Percentiles rank a stretch among this genome's conserved stretches.
phyloP scores from a whole-genome alignment of 1,140 invertebrate genomes.

The Hyles euphorbiae region DNA sequence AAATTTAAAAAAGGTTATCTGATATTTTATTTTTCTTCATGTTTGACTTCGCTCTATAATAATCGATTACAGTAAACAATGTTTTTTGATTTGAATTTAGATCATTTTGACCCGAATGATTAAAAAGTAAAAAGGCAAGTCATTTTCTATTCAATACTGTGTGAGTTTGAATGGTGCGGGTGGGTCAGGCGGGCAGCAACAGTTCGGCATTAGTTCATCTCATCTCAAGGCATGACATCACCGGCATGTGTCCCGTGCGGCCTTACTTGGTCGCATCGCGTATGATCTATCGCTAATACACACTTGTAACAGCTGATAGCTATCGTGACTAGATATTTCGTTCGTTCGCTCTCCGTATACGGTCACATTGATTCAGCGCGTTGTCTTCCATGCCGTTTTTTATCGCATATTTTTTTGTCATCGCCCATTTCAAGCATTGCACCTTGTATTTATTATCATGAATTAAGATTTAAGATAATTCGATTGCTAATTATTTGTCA shows the following conservation, averaged over 20 bases:
- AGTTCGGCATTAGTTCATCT: conserved; percentile 1
- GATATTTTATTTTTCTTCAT: no score
- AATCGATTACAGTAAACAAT: no score
- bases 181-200: background rate
- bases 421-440: conserved; percentile 12
- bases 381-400: background rate
- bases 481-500: conserved; percentile 1
- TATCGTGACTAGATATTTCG: conserved; percentile 41
- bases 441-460: conserved; percentile 6
- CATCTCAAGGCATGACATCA: conserved; percentile 47
- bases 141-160: no score
- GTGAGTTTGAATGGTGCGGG: background rate
- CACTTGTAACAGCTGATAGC: conserved; percentile 50
- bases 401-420: conserved; percentile 15
- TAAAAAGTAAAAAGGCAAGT: no score
- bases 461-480: conserved; percentile 10
- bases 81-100: background rate
- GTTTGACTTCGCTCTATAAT: no score
- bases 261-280: conserved; percentile 56
- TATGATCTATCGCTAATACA: conserved; percentile 56
- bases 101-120: background rate
- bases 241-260: conserved; percentile 48
- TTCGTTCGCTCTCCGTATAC: conserved; percentile 32
- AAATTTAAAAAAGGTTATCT: no score
- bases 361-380: conserved; percentile 26